These are phyloP conservation scores for Sylvilagus floridanus DNA, from an alignment of 2,797 vertebrate genomes.

Conservation along the genomic window DNA sequence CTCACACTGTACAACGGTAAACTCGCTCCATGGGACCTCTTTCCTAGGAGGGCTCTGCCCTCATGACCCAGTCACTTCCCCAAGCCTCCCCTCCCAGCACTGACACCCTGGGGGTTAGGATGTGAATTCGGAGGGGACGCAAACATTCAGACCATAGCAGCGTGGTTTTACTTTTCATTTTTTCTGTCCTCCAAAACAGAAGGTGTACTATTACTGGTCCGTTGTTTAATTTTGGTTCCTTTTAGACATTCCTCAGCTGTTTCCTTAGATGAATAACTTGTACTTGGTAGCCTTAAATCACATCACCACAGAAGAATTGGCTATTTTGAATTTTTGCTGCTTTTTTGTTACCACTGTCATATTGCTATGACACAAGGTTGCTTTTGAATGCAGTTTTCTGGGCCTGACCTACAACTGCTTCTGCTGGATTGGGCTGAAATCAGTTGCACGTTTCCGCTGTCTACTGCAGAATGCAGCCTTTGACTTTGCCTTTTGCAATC, in stretches of 20 bases:
- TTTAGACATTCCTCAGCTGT: neutral
- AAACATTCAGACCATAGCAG: neutral
- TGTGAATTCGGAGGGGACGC: neutral
- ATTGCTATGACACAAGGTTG: neutral
- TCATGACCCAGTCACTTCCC: neutral
- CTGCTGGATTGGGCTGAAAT: neutral
- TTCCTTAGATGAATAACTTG: slow-evolving; percentile 15
- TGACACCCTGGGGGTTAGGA: neutral
- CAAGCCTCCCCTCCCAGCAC: neutral
- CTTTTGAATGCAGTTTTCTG: slow-evolving; percentile 22
- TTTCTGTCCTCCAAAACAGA: neutral
- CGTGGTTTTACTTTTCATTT: neutral
- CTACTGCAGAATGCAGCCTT: neutral
- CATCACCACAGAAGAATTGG: neutral
- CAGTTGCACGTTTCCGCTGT: neutral
- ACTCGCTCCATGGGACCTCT: neutral
- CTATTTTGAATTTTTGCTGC: neutral
- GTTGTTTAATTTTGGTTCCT: neutral
- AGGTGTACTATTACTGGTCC: neutral
- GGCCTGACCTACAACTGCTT: slow-evolving; percentile 25
- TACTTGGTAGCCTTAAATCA: slow-evolving; percentile 10
- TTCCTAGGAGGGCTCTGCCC: neutral
- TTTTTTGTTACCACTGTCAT: neutral
- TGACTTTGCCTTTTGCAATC: slow-evolving; percentile 5
- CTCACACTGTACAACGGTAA: neutral